Evolutionary conservation across 2,888 invertebrate genomes (phyloP).

Genomic region (Chalcosyrphus nemorum): DNA sequence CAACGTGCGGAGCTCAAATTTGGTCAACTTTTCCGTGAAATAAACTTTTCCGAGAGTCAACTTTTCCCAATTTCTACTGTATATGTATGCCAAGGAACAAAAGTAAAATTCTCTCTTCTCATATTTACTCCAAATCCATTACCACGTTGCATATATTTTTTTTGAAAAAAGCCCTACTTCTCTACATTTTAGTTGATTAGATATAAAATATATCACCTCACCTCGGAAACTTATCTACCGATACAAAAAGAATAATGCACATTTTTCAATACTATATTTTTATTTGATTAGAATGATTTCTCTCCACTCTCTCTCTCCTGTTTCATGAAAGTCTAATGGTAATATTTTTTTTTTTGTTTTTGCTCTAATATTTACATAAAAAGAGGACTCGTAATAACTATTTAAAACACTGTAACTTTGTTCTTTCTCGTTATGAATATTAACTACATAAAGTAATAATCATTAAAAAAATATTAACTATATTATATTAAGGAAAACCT

Average conservation of each 20-base stretch:
- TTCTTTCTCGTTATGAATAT: slow-evolving; percentile 20
- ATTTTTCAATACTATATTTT: slow-evolving; percentile 28
- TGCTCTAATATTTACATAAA: slow-evolving; percentile 56
- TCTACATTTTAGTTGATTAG: no score
- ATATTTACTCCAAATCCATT: no score
- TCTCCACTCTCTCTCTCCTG: slow-evolving; percentile 4
- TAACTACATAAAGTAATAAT: slow-evolving; percentile 26
- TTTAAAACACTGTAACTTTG: slow-evolving; percentile 37
- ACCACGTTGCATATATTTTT: no score
- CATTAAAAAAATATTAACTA: slow-evolving; percentile 34
- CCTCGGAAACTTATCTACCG: neutral
- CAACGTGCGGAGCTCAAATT: no score
- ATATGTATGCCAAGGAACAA: no score
- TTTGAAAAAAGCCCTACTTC: no score
- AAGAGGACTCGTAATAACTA: slow-evolving; percentile 31
- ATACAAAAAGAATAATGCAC: neutral
- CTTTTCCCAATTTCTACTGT: no score
- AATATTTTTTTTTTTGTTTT: slow-evolving; percentile 2
- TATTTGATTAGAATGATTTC: slow-evolving; percentile 53
- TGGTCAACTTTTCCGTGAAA: no score
- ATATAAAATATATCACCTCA: no score
- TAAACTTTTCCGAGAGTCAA: no score
- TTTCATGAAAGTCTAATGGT: slow-evolving; percentile 26
- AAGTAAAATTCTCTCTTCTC: no score
- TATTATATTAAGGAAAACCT: slow-evolving; percentile 15